Conservation (phyloP, 2,797 vertebrate species). For the Loriculus beryllinus region DNA sequence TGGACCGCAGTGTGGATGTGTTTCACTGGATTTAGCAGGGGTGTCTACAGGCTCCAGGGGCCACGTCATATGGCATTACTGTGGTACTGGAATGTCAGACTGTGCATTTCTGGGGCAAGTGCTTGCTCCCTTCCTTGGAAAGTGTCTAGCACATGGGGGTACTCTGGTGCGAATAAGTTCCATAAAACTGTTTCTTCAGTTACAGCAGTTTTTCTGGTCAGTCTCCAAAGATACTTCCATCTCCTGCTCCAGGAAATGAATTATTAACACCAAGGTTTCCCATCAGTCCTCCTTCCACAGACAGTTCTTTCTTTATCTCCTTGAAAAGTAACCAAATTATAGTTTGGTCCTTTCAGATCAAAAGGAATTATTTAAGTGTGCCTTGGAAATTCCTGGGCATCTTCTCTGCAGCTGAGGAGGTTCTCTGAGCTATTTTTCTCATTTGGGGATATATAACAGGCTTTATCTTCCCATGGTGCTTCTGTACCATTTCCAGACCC, state of each 20-base stretch:
- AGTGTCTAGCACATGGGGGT: neutral
- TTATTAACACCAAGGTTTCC: neutral
- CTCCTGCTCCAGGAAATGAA: neutral
- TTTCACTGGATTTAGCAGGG: neutral
- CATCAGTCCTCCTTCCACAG: neutral
- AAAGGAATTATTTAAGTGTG: neutral
- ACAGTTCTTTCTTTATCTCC: neutral
- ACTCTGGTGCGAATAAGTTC: neutral
- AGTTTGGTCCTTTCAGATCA: neutral
- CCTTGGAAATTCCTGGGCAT: neutral
- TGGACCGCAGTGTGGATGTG: neutral
- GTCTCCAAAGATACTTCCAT: neutral
- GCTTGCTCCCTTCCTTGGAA: neutral
- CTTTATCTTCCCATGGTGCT: neutral
- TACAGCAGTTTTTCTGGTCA: neutral
- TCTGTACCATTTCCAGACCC: conserved; percentile 3
- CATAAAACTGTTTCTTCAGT: neutral
- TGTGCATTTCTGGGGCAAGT: neutral
- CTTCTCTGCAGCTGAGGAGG: neutral
- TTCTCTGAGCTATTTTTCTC: neutral
- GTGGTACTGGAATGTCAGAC: neutral
- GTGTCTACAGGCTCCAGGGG: neutral
- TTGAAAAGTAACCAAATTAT: neutral
- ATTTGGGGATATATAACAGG: neutral
- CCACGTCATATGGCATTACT: fast-evolving